Evolutionary conservation across 1,140 invertebrate genomes (phyloP).

Genomic region (Neotoxoptera formosana): DNA sequence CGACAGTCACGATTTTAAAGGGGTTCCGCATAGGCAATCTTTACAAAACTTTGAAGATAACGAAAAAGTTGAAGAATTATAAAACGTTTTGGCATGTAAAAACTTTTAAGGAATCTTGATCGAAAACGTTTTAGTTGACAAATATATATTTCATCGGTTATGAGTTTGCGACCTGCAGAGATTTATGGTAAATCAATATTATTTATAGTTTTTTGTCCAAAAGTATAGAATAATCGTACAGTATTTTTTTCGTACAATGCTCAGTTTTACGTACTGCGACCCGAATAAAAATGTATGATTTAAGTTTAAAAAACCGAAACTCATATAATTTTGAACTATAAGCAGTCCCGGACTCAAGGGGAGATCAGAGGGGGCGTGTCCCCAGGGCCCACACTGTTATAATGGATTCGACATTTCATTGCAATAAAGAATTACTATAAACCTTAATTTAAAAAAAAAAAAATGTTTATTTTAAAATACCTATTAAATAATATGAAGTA

Average conservation of each 20-base stretch:
- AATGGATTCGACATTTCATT: too few species aligned
- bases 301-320: neutral
- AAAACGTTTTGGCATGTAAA: neutral
- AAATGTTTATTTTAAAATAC: too few species aligned
- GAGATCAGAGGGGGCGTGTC: too few species aligned
- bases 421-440: too few species aligned
- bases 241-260: neutral
- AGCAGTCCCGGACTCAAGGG: too few species aligned
- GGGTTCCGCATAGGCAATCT: neutral
- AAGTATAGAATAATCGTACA: neutral
- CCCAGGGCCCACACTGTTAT: too few species aligned
- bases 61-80: neutral
- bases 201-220: neutral
- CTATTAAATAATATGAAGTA: too few species aligned
- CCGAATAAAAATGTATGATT: neutral
- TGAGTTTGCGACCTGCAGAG: neutral
- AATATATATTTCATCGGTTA: neutral
- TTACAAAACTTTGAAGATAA: slow-evolving; percentile 12
- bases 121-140: neutral
- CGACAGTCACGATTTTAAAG: neutral
- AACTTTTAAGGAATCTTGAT: neutral
- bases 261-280: neutral
- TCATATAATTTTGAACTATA: too few species aligned
- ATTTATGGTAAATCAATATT: neutral
- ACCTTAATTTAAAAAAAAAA: too few species aligned